Conservation (phyloP, 92 coral and sea anemone genomes). For the Desmophyllum pertusum region DNA sequence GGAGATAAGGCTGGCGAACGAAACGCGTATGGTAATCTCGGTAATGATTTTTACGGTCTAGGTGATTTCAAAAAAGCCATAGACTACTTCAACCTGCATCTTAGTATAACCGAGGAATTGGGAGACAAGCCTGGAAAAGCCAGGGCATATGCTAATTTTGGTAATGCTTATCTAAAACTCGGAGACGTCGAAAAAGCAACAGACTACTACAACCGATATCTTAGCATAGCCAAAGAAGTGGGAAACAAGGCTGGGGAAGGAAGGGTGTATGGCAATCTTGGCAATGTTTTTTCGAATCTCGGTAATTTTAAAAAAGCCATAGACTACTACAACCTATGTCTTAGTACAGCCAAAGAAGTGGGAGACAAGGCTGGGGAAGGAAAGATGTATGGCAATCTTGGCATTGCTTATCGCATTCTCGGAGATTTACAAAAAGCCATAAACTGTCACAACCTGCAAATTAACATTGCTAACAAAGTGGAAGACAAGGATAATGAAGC, state of each 20-base stretch:
- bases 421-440: conserved; percentile 29
- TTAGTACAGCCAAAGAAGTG: background rate
- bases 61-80: too few relatives aligned
- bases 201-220: background rate
- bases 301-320: conserved; percentile 26
- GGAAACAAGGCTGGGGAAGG: background rate
- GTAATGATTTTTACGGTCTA: too few relatives aligned
- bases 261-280: background rate
- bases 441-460: background rate
- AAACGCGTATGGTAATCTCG: too few relatives aligned
- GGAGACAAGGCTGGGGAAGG: conserved; percentile 7
- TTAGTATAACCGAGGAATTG: too few relatives aligned
- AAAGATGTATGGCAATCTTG: conserved; percentile 8
- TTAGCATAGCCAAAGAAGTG: background rate
- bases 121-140: too few relatives aligned
- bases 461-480: background rate
- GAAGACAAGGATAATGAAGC: conserved; percentile 3
- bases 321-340: conserved; percentile 3
- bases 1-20: too few relatives aligned
- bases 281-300: background rate
- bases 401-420: background rate
- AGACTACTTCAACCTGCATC: too few relatives aligned
- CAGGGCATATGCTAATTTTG: too few relatives aligned
- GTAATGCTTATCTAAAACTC: background rate
- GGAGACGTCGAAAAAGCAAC: background rate